Evolutionary conservation across 2,113 vertebrate species (phyloP), one percentile per base, ranked within the genome.

Genomic region (Hippocampus guttulatus): DNA sequence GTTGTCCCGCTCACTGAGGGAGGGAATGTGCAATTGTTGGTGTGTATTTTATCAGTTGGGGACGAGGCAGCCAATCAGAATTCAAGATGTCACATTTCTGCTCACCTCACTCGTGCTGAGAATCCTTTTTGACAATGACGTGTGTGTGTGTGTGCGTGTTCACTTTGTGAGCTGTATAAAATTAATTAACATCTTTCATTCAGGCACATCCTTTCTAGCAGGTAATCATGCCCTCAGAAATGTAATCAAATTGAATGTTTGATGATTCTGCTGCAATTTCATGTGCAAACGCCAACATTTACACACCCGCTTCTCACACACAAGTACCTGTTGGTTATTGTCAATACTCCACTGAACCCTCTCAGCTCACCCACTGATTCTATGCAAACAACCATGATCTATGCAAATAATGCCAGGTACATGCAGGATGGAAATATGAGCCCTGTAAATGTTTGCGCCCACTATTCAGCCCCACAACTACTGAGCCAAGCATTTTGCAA

Each of bases 171-270:
- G 54, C 64, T 71, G 74, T 76, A 69, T 65, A 70, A 84, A 88
- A 89, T 80, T 81, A 84, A 89, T 87, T 80, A 86, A 74, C 75
- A 69, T 64, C 76, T 80, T 88, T 84, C 82, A 84, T 82, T 87
- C 85, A 83, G 60, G 73, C 69, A 73, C 60, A 82, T 85, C 75
- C 79, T 86, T 87, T 82, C 83, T 67, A 76, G 78, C 74, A 83
- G 80, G 79, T 84, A 81, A 83, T 88, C 81, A 79, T 58, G 73
- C 82, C 61, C 20, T 71, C 63, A 79, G 73, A 84, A 81, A 84
- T 84, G 51, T 84, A 84, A 88, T 88, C 85, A 87, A 79, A 84
- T 79, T 63, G 65, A 83, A 87, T 89, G 84, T 87, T 89, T 89
- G 85, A 85, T 79, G 84, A 88, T 74, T 79, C 75, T 64, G 79